Evolutionary conservation across 2,797 vertebrate species (phyloP).

Genomic region (Sebastes steindachneri): DNA sequence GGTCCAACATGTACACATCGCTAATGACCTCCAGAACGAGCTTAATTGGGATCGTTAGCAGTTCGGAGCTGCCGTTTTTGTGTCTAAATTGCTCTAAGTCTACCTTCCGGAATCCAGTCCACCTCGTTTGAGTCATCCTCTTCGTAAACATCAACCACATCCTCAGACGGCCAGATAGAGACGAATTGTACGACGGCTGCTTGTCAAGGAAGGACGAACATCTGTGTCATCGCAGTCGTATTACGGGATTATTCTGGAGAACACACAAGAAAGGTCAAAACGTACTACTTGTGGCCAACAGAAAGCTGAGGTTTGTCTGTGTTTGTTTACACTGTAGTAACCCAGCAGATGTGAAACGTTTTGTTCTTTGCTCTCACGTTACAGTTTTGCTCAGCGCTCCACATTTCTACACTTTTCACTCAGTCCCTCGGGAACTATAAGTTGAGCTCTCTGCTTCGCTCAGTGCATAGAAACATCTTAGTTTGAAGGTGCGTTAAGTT

Average conservation of each 20-base stretch:
- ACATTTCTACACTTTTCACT: slow-evolving; percentile 20
- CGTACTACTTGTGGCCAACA: background rate
- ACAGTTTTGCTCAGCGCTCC: slow-evolving; percentile 10
- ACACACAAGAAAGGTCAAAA: background rate
- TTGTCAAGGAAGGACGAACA: background rate
- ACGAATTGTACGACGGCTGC: slow-evolving; percentile 3
- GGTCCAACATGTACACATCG: slow-evolving; percentile 53
- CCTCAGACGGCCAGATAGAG: slow-evolving; percentile 16
- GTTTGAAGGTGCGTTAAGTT: slow-evolving; percentile 59
- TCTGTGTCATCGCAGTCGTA: background rate
- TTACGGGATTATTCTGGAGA: slow-evolving; percentile 21
- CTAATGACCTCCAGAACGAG: slow-evolving; percentile 70
- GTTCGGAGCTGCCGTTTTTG: slow-evolving; percentile 42
- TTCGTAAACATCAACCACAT: slow-evolving; percentile 62
- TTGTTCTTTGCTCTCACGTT: slow-evolving; percentile 6
- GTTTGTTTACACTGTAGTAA: slow-evolving; percentile 46
- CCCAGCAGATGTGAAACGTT: slow-evolving; percentile 43
- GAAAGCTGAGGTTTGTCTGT: slow-evolving; percentile 35
- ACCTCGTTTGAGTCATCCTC: slow-evolving; percentile 33
- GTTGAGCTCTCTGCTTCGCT: slow-evolving; percentile 42
- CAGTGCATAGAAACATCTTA: slow-evolving; percentile 40
- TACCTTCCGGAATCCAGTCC: slow-evolving; percentile 52
- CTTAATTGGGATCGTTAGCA: slow-evolving; percentile 64
- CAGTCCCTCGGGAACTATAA: slow-evolving; percentile 23
- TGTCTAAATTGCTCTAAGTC: slow-evolving; percentile 57